phyloP scores from a whole-genome alignment of 2,113 vertebrate genomes.

The Tringa solitaria region DNA sequence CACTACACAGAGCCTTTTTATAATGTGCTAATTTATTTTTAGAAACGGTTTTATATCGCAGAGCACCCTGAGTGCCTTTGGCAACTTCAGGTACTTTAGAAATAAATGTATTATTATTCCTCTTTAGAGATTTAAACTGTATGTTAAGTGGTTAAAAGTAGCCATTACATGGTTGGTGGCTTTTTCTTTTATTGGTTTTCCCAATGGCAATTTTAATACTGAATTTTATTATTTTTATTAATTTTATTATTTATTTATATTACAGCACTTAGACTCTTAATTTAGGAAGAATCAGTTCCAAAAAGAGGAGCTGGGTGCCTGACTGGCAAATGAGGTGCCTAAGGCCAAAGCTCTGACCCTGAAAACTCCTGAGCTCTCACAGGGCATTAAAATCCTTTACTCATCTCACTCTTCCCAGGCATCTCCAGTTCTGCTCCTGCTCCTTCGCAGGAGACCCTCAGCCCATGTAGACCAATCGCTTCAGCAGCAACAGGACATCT shows the following conservation, averaged over 20 bases:
- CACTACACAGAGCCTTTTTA: slow-evolving; percentile 29
- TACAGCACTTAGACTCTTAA: slow-evolving; percentile 9
- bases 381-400: background rate
- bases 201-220: slow-evolving; percentile 49
- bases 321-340: background rate
- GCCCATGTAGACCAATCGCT: background rate
- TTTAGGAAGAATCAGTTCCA: background rate
- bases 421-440: background rate
- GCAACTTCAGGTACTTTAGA: slow-evolving; percentile 66
- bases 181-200: slow-evolving; percentile 63
- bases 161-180: slow-evolving; percentile 62
- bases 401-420: background rate
- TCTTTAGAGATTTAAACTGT: slow-evolving; percentile 69
- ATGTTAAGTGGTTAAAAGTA: slow-evolving; percentile 69
- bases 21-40: slow-evolving; percentile 65
- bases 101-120: slow-evolving; percentile 69
- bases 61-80: slow-evolving; percentile 66
- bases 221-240: slow-evolving; percentile 66
- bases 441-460: background rate
- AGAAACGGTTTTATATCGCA: slow-evolving; percentile 54
- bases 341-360: background rate
- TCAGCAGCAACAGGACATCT: background rate
- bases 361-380: background rate
- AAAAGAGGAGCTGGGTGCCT: background rate
- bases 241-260: slow-evolving; percentile 67